phyloP scores from a whole-genome alignment of 2,797 vertebrate species.

The Acrossocheilus wenchowensis region DNA sequence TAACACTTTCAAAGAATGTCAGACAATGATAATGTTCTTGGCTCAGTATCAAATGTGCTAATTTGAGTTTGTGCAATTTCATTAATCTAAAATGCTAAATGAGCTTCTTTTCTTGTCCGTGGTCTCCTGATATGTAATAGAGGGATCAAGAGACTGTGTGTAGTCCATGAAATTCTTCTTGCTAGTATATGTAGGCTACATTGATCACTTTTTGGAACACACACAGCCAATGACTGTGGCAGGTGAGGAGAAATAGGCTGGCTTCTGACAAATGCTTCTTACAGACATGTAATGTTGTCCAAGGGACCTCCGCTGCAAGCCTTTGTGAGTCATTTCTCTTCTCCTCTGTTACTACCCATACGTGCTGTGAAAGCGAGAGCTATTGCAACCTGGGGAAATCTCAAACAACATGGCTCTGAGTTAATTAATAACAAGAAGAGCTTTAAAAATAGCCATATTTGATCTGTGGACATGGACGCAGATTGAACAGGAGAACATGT shows the following conservation, averaged over 20 bases:
- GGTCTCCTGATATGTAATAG: slow-evolving; percentile 30
- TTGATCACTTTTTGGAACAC: slow-evolving; percentile 35
- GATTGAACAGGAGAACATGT: slow-evolving; percentile 29
- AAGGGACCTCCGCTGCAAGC: slow-evolving; percentile 55
- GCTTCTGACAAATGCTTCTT: slow-evolving; percentile 52
- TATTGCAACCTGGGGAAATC: slow-evolving; percentile 57
- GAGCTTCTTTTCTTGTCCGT: slow-evolving; percentile 19
- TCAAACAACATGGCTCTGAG: slow-evolving; percentile 46
- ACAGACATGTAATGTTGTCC: slow-evolving; percentile 60
- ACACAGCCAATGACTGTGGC: slow-evolving; percentile 24
- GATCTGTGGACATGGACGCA: slow-evolving; percentile 32
- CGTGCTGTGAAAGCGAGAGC: slow-evolving; percentile 52
- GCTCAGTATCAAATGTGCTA: slow-evolving; percentile 24
- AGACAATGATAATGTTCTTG: slow-evolving; percentile 36
- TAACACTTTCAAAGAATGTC: slow-evolving; percentile 40
- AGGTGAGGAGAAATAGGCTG: slow-evolving; percentile 53
- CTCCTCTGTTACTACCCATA: slow-evolving; percentile 39
- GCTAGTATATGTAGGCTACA: slow-evolving; percentile 38
- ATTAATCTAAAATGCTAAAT: slow-evolving; percentile 39
- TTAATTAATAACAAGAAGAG: slow-evolving; percentile 58
- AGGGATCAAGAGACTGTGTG: slow-evolving; percentile 39
- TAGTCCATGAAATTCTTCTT: slow-evolving; percentile 35
- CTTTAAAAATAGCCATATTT: slow-evolving; percentile 54
- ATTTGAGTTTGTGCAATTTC: slow-evolving; percentile 31
- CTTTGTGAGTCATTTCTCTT: slow-evolving; percentile 53